A percentile compares a stretch with the other conserved stretches of the same genome.
Conservation (phyloP, 2,113 vertebrate species). For the Ptyas mucosa region DNA sequence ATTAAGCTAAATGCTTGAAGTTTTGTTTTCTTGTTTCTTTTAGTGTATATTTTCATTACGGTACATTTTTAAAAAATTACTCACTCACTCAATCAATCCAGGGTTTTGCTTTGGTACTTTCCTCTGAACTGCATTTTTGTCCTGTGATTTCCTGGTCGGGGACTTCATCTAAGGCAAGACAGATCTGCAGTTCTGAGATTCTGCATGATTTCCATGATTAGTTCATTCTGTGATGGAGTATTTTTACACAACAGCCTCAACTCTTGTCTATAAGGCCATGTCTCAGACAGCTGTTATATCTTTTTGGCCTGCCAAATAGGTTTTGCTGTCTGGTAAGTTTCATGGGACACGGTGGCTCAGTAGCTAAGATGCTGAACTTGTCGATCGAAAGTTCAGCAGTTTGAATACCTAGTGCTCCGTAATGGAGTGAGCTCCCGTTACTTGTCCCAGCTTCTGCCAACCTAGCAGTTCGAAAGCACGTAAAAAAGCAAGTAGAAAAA, state of each 20-base stretch:
- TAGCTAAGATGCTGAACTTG: too few species aligned
- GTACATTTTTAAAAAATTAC: neutral
- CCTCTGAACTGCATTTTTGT: neutral
- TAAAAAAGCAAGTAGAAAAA: too few species aligned
- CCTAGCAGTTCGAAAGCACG: too few species aligned
- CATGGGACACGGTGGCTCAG: too few species aligned
- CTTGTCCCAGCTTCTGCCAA: too few species aligned
- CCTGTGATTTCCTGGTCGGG: neutral
- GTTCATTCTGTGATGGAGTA: neutral
- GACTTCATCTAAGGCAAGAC: neutral
- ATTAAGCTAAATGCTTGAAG: neutral
- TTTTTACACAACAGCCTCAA: neutral
- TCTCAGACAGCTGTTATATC: neutral
- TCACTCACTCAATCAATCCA: neutral
- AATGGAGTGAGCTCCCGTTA: too few species aligned
- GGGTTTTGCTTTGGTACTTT: neutral
- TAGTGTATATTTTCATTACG: neutral
- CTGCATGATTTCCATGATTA: neutral
- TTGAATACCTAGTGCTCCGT: too few species aligned
- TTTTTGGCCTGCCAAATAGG: neutral
- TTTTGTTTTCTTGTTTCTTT: neutral
- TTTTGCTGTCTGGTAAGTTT: neutral
- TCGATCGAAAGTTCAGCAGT: too few species aligned
- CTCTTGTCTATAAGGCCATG: neutral
- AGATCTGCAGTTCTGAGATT: neutral